These are phyloP conservation scores for Macrotis lagotis DNA, from an alignment of 2,113 vertebrate species.

Conservation along the genomic window DNA sequence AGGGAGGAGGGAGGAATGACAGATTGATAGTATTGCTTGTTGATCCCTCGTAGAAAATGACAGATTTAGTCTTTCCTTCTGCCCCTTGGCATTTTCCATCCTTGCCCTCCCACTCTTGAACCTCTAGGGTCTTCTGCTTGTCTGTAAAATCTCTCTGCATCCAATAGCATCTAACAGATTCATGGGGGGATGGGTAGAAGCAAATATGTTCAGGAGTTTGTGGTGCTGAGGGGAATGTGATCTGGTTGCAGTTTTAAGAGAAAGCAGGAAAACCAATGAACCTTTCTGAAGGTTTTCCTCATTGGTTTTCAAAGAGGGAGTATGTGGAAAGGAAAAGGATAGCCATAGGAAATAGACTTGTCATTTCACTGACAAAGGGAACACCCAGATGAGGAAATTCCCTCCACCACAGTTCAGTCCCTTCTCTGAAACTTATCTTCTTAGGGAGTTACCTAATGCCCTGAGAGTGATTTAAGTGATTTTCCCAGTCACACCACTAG, in stretches of 20 bases:
- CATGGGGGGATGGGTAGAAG: background rate
- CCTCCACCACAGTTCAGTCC: background rate
- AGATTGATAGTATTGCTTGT: background rate
- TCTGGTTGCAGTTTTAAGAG: conserved; percentile 9
- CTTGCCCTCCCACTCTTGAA: background rate
- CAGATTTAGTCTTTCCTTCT: background rate
- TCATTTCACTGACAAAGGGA: background rate
- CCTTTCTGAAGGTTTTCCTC: background rate
- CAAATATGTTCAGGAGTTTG: background rate
- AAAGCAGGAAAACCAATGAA: conserved; percentile 15
- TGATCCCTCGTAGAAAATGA: background rate
- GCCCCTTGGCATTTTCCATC: background rate
- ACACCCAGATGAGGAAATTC: background rate
- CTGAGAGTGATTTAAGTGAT: background rate
- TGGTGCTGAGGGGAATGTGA: background rate
- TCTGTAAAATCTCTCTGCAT: background rate
- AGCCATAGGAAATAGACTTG: background rate
- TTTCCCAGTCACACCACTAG: background rate
- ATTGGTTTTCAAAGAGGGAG: background rate
- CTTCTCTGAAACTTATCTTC: background rate
- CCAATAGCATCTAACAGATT: too few species aligned
- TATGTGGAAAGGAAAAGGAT: background rate
- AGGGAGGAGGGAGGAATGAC: background rate
- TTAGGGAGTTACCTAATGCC: background rate
- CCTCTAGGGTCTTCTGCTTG: background rate